Evolutionary conservation across 2,113 vertebrate species (phyloP).

Genomic region (Morphnarchus princeps): DNA sequence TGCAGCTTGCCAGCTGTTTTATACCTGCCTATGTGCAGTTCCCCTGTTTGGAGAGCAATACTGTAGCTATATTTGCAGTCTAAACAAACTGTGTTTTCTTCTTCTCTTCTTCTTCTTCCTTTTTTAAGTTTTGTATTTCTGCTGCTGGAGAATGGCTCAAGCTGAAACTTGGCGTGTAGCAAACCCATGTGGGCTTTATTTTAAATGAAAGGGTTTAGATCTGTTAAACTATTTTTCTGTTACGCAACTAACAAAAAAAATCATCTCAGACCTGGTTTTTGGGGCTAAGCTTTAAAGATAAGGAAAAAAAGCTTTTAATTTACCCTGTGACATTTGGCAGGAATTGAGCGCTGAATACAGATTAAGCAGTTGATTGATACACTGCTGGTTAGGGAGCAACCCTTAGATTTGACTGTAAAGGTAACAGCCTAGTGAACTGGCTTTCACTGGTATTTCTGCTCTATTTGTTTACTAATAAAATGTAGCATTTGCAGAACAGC

Average conservation of each 20-base stretch:
- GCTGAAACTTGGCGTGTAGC: neutral
- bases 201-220: conserved; percentile 33
- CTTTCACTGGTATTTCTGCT: neutral
- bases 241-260: conserved; percentile 13
- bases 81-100: neutral
- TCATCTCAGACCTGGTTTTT: neutral
- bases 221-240: conserved; percentile 36
- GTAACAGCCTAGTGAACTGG: neutral
- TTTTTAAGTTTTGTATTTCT: neutral
- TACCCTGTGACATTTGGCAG: conserved; percentile 11
- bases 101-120: neutral
- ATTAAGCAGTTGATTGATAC: neutral
- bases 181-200: neutral
- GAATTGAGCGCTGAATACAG: neutral
- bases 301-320: conserved; percentile 35
- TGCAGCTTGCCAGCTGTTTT: conserved; percentile 36
- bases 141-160: neutral
- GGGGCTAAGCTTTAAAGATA: conserved; percentile 35
- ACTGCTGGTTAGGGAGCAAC: neutral
- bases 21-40: neutral
- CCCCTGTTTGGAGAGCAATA: neutral
- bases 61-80: neutral
- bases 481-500: neutral
- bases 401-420: neutral
- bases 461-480: neutral